A percentile compares a stretch with the other conserved stretches of the same genome.
These are phyloP conservation scores for Malacosoma neustria DNA, from an alignment of 2,888 invertebrate species.

Conservation along the genomic window DNA sequence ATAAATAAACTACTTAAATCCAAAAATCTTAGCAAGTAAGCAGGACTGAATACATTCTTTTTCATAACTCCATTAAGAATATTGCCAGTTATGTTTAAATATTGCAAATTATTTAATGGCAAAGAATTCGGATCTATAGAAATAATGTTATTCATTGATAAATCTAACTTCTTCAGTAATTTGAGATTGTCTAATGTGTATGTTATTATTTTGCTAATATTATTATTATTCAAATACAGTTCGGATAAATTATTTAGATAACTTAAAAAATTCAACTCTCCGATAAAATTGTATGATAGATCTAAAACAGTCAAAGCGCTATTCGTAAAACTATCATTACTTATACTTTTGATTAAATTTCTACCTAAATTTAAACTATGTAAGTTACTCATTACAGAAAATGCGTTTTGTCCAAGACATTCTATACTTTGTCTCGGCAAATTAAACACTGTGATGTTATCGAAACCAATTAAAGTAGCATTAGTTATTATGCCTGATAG, in stretches of 20 bases:
- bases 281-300: conserved; percentile 40
- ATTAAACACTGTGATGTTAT: conserved; percentile 28
- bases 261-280: conserved; percentile 31
- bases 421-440: conserved; percentile 36
- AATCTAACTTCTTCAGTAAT: conserved; percentile 34
- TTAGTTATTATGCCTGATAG: conserved; percentile 32
- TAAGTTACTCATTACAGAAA: conserved; percentile 28
- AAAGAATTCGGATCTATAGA: conserved; percentile 36
- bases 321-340: conserved; percentile 31
- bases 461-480: conserved; percentile 38
- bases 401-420: conserved; percentile 30
- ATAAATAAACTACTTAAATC: conserved; percentile 43
- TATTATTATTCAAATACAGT: conserved; percentile 40
- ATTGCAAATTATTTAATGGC: conserved; percentile 44
- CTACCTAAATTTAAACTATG: conserved; percentile 37
- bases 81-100: conserved; percentile 39
- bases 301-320: conserved; percentile 32
- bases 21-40: conserved; percentile 39
- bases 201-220: conserved; percentile 21
- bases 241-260: conserved; percentile 32
- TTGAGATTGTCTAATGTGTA: conserved; percentile 33
- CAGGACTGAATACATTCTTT: conserved; percentile 40
- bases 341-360: conserved; percentile 34
- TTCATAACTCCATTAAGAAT: conserved; percentile 29
- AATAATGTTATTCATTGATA: conserved; percentile 43